phyloP scores from a whole-genome alignment of 2,888 invertebrate genomes.

The Spilarctia lutea region DNA sequence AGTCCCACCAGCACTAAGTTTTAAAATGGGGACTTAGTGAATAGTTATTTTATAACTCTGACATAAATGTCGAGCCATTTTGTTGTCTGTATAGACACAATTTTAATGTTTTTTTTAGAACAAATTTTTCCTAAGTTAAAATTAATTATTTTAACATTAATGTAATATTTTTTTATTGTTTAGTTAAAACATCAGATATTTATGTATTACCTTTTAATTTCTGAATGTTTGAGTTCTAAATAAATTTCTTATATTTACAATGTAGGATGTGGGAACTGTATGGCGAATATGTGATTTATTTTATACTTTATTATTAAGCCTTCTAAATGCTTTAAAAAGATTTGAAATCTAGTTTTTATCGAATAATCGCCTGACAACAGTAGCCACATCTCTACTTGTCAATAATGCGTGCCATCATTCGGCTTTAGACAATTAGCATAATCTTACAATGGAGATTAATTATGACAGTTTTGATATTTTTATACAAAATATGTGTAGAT shows the following conservation, averaged over 20 bases:
- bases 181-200: neutral
- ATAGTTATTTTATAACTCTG: slow-evolving; percentile 27
- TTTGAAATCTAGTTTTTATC: slow-evolving; percentile 5
- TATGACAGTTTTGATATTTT: slow-evolving; percentile 5
- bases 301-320: slow-evolving; percentile 8
- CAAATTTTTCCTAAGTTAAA: slow-evolving; percentile 9
- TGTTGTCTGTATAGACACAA: slow-evolving; percentile 8
- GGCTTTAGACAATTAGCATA: slow-evolving; percentile 25
- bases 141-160: slow-evolving; percentile 3
- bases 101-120: slow-evolving; percentile 9
- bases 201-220: neutral
- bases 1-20: slow-evolving; percentile 45
- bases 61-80: neutral
- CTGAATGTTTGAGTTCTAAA: neutral
- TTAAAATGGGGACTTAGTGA: slow-evolving; percentile 32
- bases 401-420: slow-evolving; percentile 47
- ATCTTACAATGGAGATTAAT: slow-evolving; percentile 9
- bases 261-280: slow-evolving; percentile 7
- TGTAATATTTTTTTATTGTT: slow-evolving; percentile 4
- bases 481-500: slow-evolving; percentile 6
- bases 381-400: slow-evolving; percentile 19
- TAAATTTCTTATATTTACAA: neutral
- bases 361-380: slow-evolving; percentile 5
- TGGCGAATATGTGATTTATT: slow-evolving; percentile 7
- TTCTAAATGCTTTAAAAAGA: slow-evolving; percentile 14